Base-by-base conservation (phyloP, 1,140 invertebrate species). In the Rhyacophila brunnea region DNA sequence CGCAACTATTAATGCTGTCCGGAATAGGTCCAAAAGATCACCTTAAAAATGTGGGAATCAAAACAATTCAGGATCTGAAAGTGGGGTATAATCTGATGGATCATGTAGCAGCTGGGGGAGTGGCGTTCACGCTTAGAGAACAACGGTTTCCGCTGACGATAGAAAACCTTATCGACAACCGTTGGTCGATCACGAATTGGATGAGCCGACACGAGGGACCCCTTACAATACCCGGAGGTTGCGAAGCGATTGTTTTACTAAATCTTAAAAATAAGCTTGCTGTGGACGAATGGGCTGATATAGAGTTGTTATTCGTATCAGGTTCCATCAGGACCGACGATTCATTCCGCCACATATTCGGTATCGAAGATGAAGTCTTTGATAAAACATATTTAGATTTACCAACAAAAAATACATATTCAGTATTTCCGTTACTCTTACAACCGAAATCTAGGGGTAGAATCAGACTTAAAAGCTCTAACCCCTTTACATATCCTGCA, bases 171-270 rank as follows among this genome's bases (percentile, higher is more conserved):
- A 0, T 83, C 85, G 0, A 83, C 90, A 44, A 89, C 88, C 0
- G 20, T 1, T 45, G 15, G 10, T 9, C 75, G 73, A 56, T 87
- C 70, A 71, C 71, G 77, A 49, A 73, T 67, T 78, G 74, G 74
- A 74, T 78, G 73, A 53, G 52, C 59, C 68, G 64, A n/a, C 68
- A 80, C 14, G 81, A 80, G 59, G 74, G 76, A 53, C 89, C 89
- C 0, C 67, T 91, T 13, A 85, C 90, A 0, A 78, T 90, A 4
- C 83, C 91, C 0, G 92, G 91, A 10, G 91, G 88, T 0, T 87
- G 87, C 51, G 92, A 95, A 72, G 89, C 86, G 0, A 68, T 93
- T 0, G 83, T 85, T 3, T 93, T 92, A 65, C 75, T 87, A 62
- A 84, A 92, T 60, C 76, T 89, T 6, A 84, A 88, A 60, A 78